Base-by-base conservation (phyloP, 2,888 invertebrate genomes). In the Apodemia zela region DNA sequence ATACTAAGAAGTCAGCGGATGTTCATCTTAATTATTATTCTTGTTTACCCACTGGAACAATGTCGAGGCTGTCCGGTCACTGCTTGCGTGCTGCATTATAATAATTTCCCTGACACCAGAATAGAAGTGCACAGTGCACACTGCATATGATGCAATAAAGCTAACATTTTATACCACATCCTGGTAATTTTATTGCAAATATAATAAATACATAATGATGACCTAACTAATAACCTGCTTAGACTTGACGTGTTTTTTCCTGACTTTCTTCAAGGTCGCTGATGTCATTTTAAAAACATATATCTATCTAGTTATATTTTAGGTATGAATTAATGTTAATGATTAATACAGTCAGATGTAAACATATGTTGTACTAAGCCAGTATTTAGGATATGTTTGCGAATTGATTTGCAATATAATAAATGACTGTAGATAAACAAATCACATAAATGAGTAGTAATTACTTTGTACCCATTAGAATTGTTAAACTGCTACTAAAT, bases 1-100 rank as follows among this genome's bases (percentile, higher is more conserved):
- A 64, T 57, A 59, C 61, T 59, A 61, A 69, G 72, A 73, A 72
- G 59, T 66, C 70, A 70, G 70, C 73, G 74, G 75, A 75, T 73
- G 73, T 70, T 69, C 75, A 73, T 78, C 75, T 73, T 72, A 72
- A 74, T 77, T 73, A 77, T 76, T 77, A 77, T 79, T 78, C 76
- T 77, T 74, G 76, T 72, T 75, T 75, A 77, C 70, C 73, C 75
- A 77, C 71, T 73, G 77, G 76, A 77, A 78, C 77, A 75, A 79
- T 77, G 76, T 76, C 78, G 76, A 77, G 77, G 79, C 68, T 76
- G 75, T 73, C 75, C 73, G 73, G 76, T 69, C 72, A 69, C 66
- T 67, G 71, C 67, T 77, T 75, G 78, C 79, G 75, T 77, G 78
- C 65, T 72, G 77, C 74, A 76, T 77, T 73, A 73, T 74, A 76